Percentiles rank a stretch among this genome's conserved stretches.
These are phyloP conservation scores for Babylonia areolata DNA, from an alignment of 1,140 invertebrate species.

Conservation along the genomic window DNA sequence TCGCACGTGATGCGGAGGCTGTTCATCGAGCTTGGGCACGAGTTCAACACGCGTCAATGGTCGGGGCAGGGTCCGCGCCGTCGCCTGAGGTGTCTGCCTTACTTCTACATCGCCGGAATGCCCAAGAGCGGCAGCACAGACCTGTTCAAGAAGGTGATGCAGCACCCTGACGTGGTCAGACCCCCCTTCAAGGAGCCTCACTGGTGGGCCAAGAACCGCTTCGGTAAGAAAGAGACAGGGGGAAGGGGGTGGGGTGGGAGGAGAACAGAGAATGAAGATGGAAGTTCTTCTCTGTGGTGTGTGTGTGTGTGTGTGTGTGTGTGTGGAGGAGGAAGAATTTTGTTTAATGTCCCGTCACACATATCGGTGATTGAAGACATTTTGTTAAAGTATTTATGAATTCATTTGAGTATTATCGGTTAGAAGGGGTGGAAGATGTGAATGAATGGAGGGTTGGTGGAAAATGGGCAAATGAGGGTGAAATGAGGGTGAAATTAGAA, in stretches of 20 bases:
- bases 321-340: no score
- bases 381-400: no score
- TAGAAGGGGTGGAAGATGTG: no score
- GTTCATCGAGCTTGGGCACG: conserved; percentile 46
- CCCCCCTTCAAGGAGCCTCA: conserved; percentile 70
- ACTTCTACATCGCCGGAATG: conserved; percentile 68
- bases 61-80: conserved; percentile 17
- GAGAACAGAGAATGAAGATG: no score
- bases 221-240: conserved; percentile 46
- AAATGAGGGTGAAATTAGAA: no score
- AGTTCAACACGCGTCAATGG: conserved; percentile 46
- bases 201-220: conserved; percentile 71
- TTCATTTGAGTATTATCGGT: no score
- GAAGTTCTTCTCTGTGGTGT: no score
- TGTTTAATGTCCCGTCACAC: no score
- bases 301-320: conserved; percentile 9
- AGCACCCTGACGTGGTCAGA: conserved; percentile 59
- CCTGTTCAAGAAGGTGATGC: conserved; percentile 58
- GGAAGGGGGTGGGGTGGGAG: no score
- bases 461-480: no score
- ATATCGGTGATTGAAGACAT: no score
- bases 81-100: conserved; percentile 65
- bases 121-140: conserved; percentile 71
- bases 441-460: no score
- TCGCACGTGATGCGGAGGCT: conserved; percentile 43